A percentile compares a stretch with the other conserved stretches of the same genome.
Conservation (phyloP, 1,140 invertebrate species). For the Pachyrhynchus sulphureomaculatus region DNA sequence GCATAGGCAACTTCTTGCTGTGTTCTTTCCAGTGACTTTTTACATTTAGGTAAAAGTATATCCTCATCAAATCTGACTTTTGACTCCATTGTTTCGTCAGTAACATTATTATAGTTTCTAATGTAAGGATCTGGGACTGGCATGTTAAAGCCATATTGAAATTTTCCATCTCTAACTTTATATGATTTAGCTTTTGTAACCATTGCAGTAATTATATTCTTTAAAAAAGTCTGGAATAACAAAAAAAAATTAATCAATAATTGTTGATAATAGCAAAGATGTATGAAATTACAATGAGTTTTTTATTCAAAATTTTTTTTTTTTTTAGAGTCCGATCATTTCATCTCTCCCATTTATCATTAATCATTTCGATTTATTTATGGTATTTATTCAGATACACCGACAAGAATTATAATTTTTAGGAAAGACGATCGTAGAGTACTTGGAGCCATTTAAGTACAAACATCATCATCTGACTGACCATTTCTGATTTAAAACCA, state of each 20-base stretch:
- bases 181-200: conserved; percentile 57
- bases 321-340: no score
- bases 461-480: no score
- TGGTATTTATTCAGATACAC: no score
- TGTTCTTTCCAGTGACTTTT: conserved; percentile 40
- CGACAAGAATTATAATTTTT: no score
- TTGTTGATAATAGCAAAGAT: background rate
- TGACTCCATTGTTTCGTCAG: conserved; percentile 39
- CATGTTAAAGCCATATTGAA: conserved; percentile 57
- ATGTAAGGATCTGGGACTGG: conserved; percentile 58
- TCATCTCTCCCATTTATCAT: no score
- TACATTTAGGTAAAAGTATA: conserved; percentile 39
- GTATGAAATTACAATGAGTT: background rate
- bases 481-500: no score
- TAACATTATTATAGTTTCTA: conserved; percentile 52
- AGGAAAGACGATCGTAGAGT: no score
- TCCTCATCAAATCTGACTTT: conserved; percentile 43
- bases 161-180: conserved; percentile 55
- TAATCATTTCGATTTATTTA: no score
- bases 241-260: background rate
- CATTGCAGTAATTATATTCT: conserved; percentile 58
- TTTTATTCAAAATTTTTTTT: background rate
- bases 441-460: no score
- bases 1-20: conserved; percentile 46
- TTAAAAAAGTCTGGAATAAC: conserved; percentile 52